phyloP scores from a whole-genome alignment of 2,888 invertebrate species.

The Acronicta psi region DNA sequence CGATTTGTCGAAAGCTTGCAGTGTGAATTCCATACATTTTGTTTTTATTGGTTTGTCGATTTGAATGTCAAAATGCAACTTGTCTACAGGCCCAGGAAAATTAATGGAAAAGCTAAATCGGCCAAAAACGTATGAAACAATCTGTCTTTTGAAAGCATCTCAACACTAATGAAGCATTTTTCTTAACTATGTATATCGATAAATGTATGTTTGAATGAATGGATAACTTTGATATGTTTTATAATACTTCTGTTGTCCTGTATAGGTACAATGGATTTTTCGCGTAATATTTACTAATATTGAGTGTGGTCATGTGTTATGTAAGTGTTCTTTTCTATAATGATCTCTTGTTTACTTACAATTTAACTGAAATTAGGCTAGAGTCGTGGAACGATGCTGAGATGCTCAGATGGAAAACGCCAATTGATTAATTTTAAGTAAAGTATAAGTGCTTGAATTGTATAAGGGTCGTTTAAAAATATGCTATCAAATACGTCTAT shows the following conservation, averaged over 20 bases:
- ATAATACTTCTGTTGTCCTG: slow-evolving; percentile 67
- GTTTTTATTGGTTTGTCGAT: too few species aligned
- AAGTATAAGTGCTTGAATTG: slow-evolving; percentile 82
- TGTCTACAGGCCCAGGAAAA: too few species aligned
- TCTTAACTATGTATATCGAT: slow-evolving; percentile 59
- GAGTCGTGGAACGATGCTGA: slow-evolving; percentile 63
- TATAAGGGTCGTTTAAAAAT: slow-evolving; percentile 77
- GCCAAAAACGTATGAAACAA: slow-evolving; percentile 23
- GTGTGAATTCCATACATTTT: too few species aligned
- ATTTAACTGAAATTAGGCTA: slow-evolving; percentile 83
- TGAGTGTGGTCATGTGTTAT: slow-evolving; percentile 80
- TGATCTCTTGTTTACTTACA: slow-evolving; percentile 87
- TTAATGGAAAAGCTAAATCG: slow-evolving; percentile 6
- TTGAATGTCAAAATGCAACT: too few species aligned
- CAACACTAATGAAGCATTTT: slow-evolving; percentile 61
- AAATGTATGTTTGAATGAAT: slow-evolving; percentile 79
- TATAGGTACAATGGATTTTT: slow-evolving; percentile 71
- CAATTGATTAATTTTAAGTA: slow-evolving; percentile 82
- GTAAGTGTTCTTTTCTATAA: slow-evolving; percentile 71
- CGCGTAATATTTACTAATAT: slow-evolving; percentile 70
- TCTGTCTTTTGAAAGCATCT: slow-evolving; percentile 64
- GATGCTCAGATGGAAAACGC: slow-evolving; percentile 84
- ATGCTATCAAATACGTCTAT: slow-evolving; percentile 72
- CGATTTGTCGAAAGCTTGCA: too few species aligned
- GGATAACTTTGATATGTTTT: slow-evolving; percentile 71